Percentiles rank a stretch among this genome's conserved stretches.
phyloP scores from a whole-genome alignment of 1,140 invertebrate genomes.

The Papilio helenus region DNA sequence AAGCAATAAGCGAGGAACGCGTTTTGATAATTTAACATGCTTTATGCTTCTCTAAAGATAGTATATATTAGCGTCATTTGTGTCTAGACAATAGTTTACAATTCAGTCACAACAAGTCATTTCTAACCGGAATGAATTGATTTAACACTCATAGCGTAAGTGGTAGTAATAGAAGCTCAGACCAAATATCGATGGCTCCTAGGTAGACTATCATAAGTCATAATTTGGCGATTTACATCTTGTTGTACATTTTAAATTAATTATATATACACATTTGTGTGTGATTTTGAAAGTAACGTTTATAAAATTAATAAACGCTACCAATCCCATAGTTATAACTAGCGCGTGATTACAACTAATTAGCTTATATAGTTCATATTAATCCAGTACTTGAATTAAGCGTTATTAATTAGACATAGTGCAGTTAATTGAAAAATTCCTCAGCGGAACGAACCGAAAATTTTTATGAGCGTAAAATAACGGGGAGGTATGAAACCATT shows the following conservation, averaged over 20 bases:
- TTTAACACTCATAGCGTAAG: background rate
- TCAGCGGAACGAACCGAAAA: background rate
- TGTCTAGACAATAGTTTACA: background rate
- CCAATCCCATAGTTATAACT: background rate
- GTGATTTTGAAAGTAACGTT: no score
- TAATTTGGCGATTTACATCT: no score
- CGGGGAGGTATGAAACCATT: background rate
- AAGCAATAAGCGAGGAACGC: background rate
- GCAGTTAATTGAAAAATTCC: slow-evolving; percentile 12
- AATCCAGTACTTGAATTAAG: background rate
- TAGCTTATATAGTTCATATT: background rate
- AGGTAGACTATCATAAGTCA: no score
- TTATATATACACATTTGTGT: no score
- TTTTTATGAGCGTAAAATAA: slow-evolving; percentile 2
- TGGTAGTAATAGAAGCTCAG: background rate
- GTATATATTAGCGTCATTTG: background rate
- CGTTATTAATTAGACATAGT: background rate
- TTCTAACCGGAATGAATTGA: background rate
- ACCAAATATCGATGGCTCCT: no score
- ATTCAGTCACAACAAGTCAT: background rate
- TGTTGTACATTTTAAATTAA: no score
- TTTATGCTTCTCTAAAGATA: background rate
- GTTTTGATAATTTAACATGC: background rate
- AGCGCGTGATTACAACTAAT: background rate
- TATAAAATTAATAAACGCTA: background rate